phyloP scores from a whole-genome alignment of 2,888 invertebrate species.

The Lucinisca nassula region DNA sequence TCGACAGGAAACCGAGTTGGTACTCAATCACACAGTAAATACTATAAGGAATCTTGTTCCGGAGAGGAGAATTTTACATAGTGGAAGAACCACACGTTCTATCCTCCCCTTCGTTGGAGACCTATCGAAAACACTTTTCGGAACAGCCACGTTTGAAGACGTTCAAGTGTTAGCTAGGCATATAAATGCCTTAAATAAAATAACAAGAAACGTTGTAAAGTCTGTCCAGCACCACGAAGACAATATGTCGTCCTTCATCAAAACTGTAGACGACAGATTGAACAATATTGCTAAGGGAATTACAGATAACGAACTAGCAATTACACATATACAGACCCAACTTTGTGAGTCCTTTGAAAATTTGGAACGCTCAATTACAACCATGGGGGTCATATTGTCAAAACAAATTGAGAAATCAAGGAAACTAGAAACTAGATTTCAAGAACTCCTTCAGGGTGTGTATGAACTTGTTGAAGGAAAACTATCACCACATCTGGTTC shows the following conservation, averaged over 20 bases:
- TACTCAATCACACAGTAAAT: neutral
- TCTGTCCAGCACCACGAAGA: constrained; percentile 23
- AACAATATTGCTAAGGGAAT: constrained; percentile 41
- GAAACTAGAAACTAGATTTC: constrained; percentile 13
- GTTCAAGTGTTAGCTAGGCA: constrained; percentile 33
- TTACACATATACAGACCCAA: constrained; percentile 26
- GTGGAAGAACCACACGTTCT: constrained; percentile 3
- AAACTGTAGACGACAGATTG: constrained; percentile 34
- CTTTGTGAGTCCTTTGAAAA: neutral
- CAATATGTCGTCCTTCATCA: constrained; percentile 55
- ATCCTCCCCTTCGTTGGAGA: constrained; percentile 47
- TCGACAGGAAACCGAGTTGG: neutral
- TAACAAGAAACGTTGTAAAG: neutral
- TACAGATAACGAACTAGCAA: constrained; percentile 40
- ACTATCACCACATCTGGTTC: constrained; percentile 38
- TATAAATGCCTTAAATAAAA: neutral
- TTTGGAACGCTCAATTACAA: constrained; percentile 13
- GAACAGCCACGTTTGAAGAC: constrained; percentile 58
- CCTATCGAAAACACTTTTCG: constrained; percentile 54
- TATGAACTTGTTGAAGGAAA: constrained; percentile 37
- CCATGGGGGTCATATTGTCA: neutral
- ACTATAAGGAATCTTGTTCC: neutral
- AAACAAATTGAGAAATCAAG: constrained; percentile 23
- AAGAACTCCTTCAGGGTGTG: constrained; percentile 28
- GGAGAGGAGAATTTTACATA: neutral